Evolutionary conservation across 2,113 vertebrate species (phyloP).

Genomic region (Dinomys branickii): DNA sequence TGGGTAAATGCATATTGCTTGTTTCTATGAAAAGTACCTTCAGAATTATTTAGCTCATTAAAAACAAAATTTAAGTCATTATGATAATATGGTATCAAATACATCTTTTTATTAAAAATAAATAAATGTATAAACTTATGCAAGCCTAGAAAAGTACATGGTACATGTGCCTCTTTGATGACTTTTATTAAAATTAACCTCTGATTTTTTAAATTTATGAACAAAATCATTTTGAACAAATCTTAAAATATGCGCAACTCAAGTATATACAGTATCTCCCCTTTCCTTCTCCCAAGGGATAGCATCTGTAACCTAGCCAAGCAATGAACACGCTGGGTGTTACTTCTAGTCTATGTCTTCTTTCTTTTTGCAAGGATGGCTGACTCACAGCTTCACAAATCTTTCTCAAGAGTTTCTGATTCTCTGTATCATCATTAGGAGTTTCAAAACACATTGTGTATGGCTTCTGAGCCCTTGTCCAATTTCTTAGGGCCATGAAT

Average conservation of each 20-base stretch:
- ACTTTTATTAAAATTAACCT: not conserved
- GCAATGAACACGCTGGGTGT: not conserved
- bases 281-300: not conserved
- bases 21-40: not conserved
- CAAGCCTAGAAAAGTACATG: not conserved
- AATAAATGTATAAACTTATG: not conserved
- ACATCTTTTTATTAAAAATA: not conserved
- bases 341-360: not conserved
- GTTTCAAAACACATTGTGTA: not conserved
- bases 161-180: not conserved
- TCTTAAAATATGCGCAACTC: not conserved
- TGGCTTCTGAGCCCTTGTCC: not conserved
- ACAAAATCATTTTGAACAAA: not conserved
- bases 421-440: not conserved
- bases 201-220: not conserved
- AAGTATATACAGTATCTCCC: not conserved
- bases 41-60: not conserved
- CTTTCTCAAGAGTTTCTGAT: not conserved
- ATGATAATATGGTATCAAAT: not conserved
- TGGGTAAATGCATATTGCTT: not conserved
- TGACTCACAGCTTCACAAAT: not conserved
- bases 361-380: not conserved
- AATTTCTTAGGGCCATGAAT: not conserved
- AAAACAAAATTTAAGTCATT: conserved; percentile 14
- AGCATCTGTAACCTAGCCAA: not conserved